Conservation (phyloP, 2,888 invertebrate species). For the Mamestra brassicae region DNA sequence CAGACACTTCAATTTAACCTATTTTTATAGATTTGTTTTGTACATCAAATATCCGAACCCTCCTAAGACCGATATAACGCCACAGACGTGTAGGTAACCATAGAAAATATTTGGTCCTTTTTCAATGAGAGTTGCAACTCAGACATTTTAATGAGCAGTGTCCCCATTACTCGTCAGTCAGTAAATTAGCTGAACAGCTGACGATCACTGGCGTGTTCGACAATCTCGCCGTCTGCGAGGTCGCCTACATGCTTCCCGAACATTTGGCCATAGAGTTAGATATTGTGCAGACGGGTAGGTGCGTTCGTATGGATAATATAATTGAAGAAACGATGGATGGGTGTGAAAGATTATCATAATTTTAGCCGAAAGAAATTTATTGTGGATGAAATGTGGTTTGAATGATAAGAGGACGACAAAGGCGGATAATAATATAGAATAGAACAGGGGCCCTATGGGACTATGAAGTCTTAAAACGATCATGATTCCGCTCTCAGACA, state of each 20-base stretch:
- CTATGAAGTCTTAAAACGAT: too few species aligned
- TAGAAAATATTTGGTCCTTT: background rate
- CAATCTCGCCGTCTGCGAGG: slow-evolving; percentile 52
- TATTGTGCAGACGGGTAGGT: slow-evolving; percentile 14
- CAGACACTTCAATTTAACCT: too few species aligned
- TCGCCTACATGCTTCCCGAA: slow-evolving; percentile 59
- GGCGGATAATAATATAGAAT: background rate
- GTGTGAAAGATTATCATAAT: too few species aligned
- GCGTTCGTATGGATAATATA: too few species aligned
- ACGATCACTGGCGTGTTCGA: slow-evolving; percentile 44
- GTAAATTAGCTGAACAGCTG: slow-evolving; percentile 47
- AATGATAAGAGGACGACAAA: too few species aligned
- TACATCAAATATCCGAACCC: too few species aligned
- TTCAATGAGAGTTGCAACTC: background rate
- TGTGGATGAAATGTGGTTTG: too few species aligned
- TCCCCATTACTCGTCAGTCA: slow-evolving; percentile 15
- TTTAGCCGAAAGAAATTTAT: too few species aligned
- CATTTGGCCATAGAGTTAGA: slow-evolving; percentile 51
- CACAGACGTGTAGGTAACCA: background rate
- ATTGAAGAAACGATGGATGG: background rate
- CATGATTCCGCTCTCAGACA: too few species aligned
- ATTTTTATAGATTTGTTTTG: too few species aligned
- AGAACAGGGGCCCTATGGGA: background rate
- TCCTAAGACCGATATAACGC: background rate
- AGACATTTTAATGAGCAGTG: slow-evolving; percentile 11